These are phyloP conservation scores for Podotricha telesiphe DNA, from an alignment of 2,888 invertebrate species.

Conservation along the genomic window DNA sequence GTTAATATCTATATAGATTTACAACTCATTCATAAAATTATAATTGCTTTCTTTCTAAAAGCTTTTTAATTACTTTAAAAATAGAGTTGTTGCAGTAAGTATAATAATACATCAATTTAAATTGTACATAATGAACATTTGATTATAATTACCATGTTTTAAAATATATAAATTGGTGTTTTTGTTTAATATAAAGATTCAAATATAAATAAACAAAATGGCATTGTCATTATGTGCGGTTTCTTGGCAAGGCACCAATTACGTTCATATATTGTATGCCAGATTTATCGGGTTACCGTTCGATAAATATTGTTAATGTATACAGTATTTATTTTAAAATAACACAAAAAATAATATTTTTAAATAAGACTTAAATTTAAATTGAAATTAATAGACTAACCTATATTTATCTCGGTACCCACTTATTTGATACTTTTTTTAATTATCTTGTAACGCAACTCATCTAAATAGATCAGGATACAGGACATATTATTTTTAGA, in stretches of 20 bases:
- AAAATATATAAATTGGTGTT: neutral
- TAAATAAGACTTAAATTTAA: no score
- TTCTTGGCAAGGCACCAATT: neutral
- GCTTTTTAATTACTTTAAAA: neutral
- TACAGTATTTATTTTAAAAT: neutral
- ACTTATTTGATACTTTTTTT: no score
- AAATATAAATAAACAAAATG: neutral
- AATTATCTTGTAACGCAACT: no score
- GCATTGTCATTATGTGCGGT: constrained; percentile 1
- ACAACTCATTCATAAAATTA: neutral
- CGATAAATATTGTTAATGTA: neutral
- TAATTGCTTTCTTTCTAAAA: neutral
- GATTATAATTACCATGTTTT: neutral
- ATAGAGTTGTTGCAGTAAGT: no score
- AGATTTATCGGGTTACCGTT: neutral
- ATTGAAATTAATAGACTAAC: no score
- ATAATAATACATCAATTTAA: neutral
- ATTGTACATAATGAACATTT: neutral
- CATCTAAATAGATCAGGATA: no score
- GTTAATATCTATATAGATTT: neutral
- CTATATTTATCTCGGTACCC: no score
- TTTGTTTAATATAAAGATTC: neutral
- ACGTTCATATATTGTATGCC: neutral
- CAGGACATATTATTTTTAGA: no score
- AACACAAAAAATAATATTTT: no score